These are phyloP conservation scores for Drosophila arizonae DNA, from an alignment of 1,140 invertebrate genomes.

Conservation along the genomic window DNA sequence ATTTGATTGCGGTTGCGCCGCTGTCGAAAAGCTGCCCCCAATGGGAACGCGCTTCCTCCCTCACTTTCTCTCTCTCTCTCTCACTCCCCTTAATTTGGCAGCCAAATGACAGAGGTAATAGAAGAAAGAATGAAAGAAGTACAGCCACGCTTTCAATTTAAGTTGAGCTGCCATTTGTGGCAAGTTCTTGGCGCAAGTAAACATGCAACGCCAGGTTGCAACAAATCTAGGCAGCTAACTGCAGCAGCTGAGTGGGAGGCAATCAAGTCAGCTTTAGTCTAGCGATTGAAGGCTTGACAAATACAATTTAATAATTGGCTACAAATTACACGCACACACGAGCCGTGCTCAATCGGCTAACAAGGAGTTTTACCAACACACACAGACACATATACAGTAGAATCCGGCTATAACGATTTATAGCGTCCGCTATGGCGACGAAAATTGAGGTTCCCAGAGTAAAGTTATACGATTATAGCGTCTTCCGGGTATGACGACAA, in stretches of 20 bases:
- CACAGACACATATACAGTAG: no score
- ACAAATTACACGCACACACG: not conserved
- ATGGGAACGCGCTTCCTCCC: no score
- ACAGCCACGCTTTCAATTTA: slow-evolving; percentile 16
- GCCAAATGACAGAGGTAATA: slow-evolving; percentile 54
- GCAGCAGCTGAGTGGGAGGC: not conserved
- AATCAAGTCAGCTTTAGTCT: not conserved
- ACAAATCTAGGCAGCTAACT: no score
- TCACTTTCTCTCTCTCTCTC: slow-evolving; percentile 8
- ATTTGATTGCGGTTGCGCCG: slow-evolving; percentile 52
- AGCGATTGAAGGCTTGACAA: not conserved
- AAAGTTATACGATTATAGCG: no score
- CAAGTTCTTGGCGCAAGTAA: slow-evolving; percentile 7
- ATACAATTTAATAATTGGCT: slow-evolving; percentile 6
- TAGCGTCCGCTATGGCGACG: no score
- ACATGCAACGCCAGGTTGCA: slow-evolving; percentile 13
- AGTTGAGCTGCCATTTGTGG: slow-evolving; percentile 11
- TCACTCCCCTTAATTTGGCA: slow-evolving; percentile 46
- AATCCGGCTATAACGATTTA: no score
- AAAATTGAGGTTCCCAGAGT: no score
- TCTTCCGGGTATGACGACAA: no score
- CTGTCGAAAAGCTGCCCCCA: not conserved
- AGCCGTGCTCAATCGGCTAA: not conserved
- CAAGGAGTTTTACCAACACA: no score
- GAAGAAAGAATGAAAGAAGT: slow-evolving; percentile 19